Conservation (phyloP, 2,797 vertebrate species). For the Eupleurogrammus muticus region DNA sequence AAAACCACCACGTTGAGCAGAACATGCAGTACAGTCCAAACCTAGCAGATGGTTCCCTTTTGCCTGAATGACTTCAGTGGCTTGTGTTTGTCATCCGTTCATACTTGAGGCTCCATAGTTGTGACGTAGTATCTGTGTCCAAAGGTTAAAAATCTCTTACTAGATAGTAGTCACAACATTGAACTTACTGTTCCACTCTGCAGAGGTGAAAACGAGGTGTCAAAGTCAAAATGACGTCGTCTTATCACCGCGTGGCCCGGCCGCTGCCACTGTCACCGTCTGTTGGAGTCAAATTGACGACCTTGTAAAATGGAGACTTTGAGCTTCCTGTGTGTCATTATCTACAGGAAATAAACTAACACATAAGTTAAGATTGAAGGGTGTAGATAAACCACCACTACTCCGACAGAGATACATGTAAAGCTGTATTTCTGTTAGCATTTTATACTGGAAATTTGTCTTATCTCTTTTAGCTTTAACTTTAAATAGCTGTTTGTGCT, state of each 20-base stretch:
- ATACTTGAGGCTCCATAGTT: slow-evolving; percentile 19
- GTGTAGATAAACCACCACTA: neutral
- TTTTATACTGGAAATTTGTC: slow-evolving; percentile 16
- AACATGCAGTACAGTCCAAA: neutral
- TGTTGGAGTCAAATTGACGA: slow-evolving; percentile 34
- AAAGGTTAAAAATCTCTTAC: slow-evolving; percentile 44
- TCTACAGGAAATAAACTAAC: slow-evolving; percentile 25
- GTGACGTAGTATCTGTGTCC: slow-evolving; percentile 21
- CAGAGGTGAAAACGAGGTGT: slow-evolving; percentile 42
- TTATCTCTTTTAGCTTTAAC: slow-evolving; percentile 15
- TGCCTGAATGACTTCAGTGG: slow-evolving; percentile 44
- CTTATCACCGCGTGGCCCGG: slow-evolving; percentile 7
- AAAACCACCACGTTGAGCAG: slow-evolving; percentile 1
- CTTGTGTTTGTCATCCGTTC: slow-evolving; percentile 40
- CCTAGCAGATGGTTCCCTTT: slow-evolving; percentile 53
- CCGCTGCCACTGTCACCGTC: slow-evolving; percentile 19
- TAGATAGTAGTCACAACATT: slow-evolving; percentile 5
- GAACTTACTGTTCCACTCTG: slow-evolving; percentile 14
- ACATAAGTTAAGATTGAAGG: neutral
- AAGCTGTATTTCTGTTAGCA: slow-evolving; percentile 21
- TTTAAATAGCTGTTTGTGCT: slow-evolving; percentile 36
- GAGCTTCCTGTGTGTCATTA: slow-evolving; percentile 8
- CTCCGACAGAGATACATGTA: slow-evolving; percentile 27
- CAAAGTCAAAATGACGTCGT: slow-evolving; percentile 42
- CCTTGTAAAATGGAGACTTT: slow-evolving; percentile 12